phyloP scores from a whole-genome alignment of 2,113 vertebrate species.

The Tursiops truncatus region DNA sequence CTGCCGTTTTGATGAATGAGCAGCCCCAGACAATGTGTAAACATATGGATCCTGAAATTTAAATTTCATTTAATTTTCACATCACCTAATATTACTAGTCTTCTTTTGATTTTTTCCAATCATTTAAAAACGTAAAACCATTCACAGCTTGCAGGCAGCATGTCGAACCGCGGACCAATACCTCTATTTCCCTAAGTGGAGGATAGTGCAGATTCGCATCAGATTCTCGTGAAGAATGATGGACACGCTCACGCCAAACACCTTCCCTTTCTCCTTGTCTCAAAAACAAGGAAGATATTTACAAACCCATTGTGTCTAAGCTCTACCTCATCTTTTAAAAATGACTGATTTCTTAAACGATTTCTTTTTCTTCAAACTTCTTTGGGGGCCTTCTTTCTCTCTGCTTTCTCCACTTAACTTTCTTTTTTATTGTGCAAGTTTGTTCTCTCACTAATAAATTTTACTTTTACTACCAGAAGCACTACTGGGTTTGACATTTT shows the following conservation, averaged over 20 bases:
- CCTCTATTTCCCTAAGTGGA: not conserved
- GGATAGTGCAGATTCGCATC: not conserved
- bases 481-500: conserved; percentile 61
- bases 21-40: not conserved
- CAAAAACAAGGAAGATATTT: not conserved
- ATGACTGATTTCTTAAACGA: conserved; percentile 30
- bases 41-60: not conserved
- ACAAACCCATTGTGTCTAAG: not conserved
- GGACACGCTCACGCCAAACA: not conserved
- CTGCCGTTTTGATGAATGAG: not conserved
- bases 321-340: conserved; percentile 30
- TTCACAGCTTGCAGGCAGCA: not conserved
- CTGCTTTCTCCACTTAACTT: not conserved
- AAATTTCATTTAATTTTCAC: not conserved
- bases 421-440: conserved; percentile 9
- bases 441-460: conserved; percentile 59
- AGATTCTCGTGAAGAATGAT: not conserved
- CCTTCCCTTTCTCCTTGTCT: not conserved
- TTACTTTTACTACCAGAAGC: conserved; percentile 58
- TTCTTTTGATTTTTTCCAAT: not conserved
- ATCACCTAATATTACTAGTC: not conserved
- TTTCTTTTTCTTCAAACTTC: conserved; percentile 23
- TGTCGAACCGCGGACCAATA: not conserved
- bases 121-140: not conserved
- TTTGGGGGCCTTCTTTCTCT: not conserved